Base-by-base conservation (phyloP, 2,888 invertebrate genomes). In the Osedax fenrisi region DNA sequence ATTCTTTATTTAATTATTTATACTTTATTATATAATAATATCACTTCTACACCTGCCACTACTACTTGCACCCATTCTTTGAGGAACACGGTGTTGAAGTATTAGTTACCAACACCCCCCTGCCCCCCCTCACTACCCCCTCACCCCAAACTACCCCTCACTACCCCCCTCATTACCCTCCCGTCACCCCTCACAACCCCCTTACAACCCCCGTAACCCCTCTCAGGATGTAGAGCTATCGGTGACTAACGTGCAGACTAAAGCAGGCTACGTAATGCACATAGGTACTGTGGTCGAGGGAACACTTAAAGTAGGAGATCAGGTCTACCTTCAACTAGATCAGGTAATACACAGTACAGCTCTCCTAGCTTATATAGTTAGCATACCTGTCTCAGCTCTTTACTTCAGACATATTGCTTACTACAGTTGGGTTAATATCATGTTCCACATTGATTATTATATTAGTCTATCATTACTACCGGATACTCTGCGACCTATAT, bases 251-350 rank as follows among this genome's bases (percentile, higher is more conserved):
- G 84, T 84, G 0, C 83, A 83, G 75, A 90, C 96, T 2, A 90
- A 93, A 79, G 98, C 92, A 61, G 98, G 98, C 17, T 99, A 95
- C 84, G 90, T 97, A 26, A 86, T 97, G 26, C 97, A 99, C 82
- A 89, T 91, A 78, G 97, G 98, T 26, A 90, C 89, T 76, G 72
- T 78, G 3, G 89, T 94, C 13, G 94, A 94, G 85, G 96, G 88
- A 24, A 87, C 86, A 0, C 85, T 98, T 17, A 88, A 87, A 80
- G 89, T 92, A 76, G 96, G 95, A 0, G 96, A 98, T 85, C 88
- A 88, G 81, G 87, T 98, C 62, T 87, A 87, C 75, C 87, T 94
- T 66, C 89, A 90, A 78, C 88, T 97, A 76, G 96, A 97, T 84
- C 89, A 89, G 75, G 89, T 85, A 77, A 74, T n/a, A n/a, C n/a